Evolutionary conservation across 1,140 invertebrate species (phyloP), one percentile per base, ranked within the genome.

Genomic region (Uloborus diversus): DNA sequence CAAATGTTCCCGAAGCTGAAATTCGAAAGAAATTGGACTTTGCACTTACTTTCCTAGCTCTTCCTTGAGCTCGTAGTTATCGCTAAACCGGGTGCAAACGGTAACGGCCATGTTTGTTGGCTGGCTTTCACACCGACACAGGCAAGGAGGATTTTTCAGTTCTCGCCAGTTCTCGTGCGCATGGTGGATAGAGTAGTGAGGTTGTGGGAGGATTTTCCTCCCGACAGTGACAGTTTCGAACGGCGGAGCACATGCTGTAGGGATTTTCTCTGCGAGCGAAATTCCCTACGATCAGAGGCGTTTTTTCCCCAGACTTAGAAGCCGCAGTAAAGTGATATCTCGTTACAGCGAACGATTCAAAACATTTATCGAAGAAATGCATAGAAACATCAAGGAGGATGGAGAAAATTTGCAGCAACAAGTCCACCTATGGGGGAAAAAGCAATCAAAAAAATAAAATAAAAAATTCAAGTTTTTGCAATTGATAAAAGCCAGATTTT

Each of bases 1-100:
- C 20, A 9, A 0, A n/a, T 7, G 37, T 66, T 51, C 64, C 64
- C 42, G 25, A 13, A 1, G 32, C 14, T 1, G 49, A 13, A 61
- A 73, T 27, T 37, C 28, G 13, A 81, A 61, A 69, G n/a, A n/a
- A n/a, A n/a, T n/a, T n/a, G n/a, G n/a, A n/a, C n/a, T n/a, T n/a
- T 42, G 70, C 88, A 96, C 96, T 94, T 92, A 97, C 95, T 99
- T 99, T 88, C 98, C 98, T 85, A 99, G 91, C 90, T 99, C 98
- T 89, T 99, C 98, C 90, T 99, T 99, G 82, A 99, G 92, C 85
- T 99, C 98, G 89, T 99, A 99, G 89, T 99, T 99, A 89, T 99
- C 97, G 88, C 94, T 98, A 90, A 99, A 99, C 87, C 90, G 89
- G 51, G 86, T 88, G 59, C 79, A 73, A 28, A 75, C 66, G 13